phyloP scores from a whole-genome alignment of 2,113 vertebrate species.

The Mus pahari region DNA sequence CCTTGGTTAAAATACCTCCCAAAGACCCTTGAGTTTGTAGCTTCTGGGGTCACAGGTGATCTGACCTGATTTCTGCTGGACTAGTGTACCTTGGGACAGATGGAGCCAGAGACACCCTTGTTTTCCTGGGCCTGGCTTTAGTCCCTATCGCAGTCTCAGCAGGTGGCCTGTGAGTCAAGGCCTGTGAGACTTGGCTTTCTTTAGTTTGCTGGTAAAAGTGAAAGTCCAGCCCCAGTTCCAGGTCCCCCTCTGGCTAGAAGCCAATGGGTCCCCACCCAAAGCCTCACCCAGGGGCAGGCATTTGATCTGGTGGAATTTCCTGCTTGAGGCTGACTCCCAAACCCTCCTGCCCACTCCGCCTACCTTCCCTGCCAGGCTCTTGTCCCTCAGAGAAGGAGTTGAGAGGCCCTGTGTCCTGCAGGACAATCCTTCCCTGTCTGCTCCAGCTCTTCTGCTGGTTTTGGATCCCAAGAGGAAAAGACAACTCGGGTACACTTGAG shows the following conservation, averaged over 20 bases:
- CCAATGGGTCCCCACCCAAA: background rate
- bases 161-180: background rate
- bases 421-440: background rate
- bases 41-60: background rate
- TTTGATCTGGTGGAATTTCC: background rate
- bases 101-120: no score
- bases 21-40: background rate
- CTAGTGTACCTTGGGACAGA: background rate
- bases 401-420: background rate
- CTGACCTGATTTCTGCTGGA: background rate
- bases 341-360: background rate
- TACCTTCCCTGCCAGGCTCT: no score
- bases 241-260: background rate
- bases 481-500: background rate
- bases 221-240: background rate
- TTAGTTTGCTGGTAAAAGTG: background rate
- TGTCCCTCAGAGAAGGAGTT: background rate
- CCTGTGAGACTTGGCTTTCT: no score
- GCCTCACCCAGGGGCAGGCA: background rate
- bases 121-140: no score
- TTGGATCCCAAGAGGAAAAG: background rate
- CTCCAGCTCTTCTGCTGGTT: background rate
- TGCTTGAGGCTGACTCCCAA: background rate
- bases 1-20: accelerated
- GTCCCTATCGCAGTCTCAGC: background rate